Evolutionary conservation across 2,113 vertebrate species (phyloP).

Genomic region (Elaphurus davidianus): DNA sequence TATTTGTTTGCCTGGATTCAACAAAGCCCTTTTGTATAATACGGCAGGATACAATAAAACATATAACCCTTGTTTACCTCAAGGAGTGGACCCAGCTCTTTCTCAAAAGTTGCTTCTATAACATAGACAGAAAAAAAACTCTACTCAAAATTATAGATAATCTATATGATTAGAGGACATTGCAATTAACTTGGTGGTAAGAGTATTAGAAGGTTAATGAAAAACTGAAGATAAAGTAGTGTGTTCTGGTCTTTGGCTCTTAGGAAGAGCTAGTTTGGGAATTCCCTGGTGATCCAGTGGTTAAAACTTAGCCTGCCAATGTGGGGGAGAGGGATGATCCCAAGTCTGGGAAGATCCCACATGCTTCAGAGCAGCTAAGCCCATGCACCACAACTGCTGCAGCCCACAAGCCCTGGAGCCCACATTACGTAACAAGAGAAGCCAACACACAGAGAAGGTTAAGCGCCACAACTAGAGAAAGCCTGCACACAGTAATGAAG

Average conservation of each 20-base stretch:
- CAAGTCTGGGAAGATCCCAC: background rate
- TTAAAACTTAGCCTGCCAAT: background rate
- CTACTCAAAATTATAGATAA: background rate
- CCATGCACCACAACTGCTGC: background rate
- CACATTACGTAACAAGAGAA: rapidly evolving
- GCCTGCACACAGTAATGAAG: background rate
- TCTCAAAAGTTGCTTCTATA: background rate
- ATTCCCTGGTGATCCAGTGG: background rate
- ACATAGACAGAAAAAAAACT: background rate
- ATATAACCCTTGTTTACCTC: background rate
- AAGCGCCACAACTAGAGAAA: background rate
- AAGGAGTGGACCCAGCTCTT: background rate
- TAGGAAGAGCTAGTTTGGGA: background rate
- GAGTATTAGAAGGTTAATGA: background rate
- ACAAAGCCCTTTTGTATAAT: background rate
- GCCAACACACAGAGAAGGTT: background rate
- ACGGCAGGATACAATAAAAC: background rate
- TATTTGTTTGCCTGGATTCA: background rate
- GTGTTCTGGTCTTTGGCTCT: background rate
- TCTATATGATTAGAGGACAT: background rate
- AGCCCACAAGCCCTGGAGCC: background rate
- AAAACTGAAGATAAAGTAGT: background rate
- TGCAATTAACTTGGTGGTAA: background rate
- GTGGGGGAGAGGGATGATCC: background rate
- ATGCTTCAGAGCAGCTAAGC: background rate